These are phyloP conservation scores for Nothura maculosa DNA, from an alignment of 2,797 vertebrate genomes.

Conservation along the genomic window DNA sequence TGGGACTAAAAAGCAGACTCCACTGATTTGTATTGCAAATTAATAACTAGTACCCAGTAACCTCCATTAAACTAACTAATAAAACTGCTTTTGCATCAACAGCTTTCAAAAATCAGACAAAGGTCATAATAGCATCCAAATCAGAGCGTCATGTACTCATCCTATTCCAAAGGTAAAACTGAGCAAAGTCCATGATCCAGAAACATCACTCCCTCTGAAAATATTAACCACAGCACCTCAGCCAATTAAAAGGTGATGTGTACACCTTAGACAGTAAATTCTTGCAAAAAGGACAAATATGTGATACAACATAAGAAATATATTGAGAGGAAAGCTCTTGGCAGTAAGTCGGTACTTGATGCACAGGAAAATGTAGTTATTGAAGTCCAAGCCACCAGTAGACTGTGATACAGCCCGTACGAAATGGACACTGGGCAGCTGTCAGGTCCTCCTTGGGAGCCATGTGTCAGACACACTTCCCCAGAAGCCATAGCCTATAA, in stretches of 20 bases:
- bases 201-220: neutral
- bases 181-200: fast-evolving
- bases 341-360: neutral
- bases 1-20: neutral
- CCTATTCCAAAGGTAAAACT: neutral
- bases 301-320: neutral
- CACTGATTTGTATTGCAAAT: neutral
- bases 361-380: neutral
- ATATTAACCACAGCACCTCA: neutral
- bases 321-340: neutral
- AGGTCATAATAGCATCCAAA: neutral
- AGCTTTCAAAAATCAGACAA: neutral
- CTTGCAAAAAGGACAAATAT: neutral
- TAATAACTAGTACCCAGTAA: neutral
- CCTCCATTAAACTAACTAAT: neutral
- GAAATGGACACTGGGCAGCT: neutral
- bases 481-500: neutral
- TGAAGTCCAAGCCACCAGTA: neutral
- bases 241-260: fast-evolving
- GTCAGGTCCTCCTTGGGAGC: no score
- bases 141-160: neutral
- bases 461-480: neutral
- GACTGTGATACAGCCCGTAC: neutral
- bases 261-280: neutral
- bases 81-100: neutral